phyloP scores from a whole-genome alignment of 2,113 vertebrate species.

The Grammomys surdaster region DNA sequence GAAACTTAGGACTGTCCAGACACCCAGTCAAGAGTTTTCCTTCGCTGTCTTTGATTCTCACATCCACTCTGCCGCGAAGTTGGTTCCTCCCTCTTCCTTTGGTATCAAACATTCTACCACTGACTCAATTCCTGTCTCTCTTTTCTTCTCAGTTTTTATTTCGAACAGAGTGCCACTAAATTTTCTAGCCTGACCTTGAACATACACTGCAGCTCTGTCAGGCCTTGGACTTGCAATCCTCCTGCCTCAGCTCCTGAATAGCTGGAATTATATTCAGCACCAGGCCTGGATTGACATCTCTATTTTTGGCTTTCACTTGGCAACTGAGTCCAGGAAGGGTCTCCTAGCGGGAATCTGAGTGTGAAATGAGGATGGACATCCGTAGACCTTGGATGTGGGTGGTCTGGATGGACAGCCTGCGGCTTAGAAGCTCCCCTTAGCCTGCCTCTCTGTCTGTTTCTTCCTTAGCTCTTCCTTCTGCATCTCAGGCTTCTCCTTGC shows the following conservation, averaged over 20 bases:
- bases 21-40: neutral
- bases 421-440: neutral
- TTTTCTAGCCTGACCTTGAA: neutral
- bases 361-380: neutral
- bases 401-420: neutral
- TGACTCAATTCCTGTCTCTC: neutral
- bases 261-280: neutral
- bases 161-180: neutral
- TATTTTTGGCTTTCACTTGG: neutral
- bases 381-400: neutral
- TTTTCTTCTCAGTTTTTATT: neutral
- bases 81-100: neutral
- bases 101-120: neutral
- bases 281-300: neutral
- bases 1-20: neutral
- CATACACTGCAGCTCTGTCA: neutral
- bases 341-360: neutral
- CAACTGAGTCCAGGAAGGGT: neutral
- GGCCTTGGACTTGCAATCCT: neutral
- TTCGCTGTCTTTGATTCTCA: neutral
- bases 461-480: neutral
- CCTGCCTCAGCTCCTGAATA: neutral
- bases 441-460: neutral
- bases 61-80: neutral
- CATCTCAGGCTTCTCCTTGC: neutral